Percentiles rank a stretch among this genome's conserved stretches.
Evolutionary conservation across 2,797 vertebrate species (phyloP).

Genomic region (Gobionotothen gibberifrons): DNA sequence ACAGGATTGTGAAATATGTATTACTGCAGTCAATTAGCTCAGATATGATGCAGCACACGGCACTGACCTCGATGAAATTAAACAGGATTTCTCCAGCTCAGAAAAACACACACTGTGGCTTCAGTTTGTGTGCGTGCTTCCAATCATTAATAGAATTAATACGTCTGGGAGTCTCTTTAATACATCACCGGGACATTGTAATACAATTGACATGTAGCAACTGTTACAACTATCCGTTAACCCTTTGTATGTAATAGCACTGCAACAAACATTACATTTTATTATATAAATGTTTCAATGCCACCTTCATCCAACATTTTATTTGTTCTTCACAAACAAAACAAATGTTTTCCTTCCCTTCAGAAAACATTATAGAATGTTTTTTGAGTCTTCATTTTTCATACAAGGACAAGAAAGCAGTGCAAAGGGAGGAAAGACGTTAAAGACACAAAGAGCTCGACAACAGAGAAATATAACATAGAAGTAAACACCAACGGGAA

Average conservation of each 20-base stretch:
- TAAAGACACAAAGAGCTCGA: no score
- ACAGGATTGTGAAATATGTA: conserved; percentile 15
- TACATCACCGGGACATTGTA: conserved; percentile 1
- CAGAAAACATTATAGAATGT: no score
- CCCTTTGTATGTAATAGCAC: no score
- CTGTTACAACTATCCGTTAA: neutral
- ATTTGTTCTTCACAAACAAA: neutral
- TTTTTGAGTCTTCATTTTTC: no score
- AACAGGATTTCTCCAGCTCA: neutral
- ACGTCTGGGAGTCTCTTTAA: conserved; percentile 1
- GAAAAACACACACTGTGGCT: neutral
- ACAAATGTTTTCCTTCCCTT: no score
- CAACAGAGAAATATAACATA: no score
- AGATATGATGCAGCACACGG: conserved; percentile 12
- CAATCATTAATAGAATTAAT: neutral
- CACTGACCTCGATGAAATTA: conserved; percentile 1
- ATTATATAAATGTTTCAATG: neutral
- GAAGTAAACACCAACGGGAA: no score
- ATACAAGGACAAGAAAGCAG: no score
- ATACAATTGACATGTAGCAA: neutral
- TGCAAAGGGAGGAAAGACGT: no score
- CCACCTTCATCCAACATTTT: neutral
- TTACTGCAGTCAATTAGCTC: conserved; percentile 7
- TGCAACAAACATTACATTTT: neutral
- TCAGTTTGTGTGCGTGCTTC: neutral